A percentile compares a stretch with the other conserved stretches of the same genome.
phyloP scores from a whole-genome alignment of 2,888 invertebrate species.

The Neoitamus cyanurus region DNA sequence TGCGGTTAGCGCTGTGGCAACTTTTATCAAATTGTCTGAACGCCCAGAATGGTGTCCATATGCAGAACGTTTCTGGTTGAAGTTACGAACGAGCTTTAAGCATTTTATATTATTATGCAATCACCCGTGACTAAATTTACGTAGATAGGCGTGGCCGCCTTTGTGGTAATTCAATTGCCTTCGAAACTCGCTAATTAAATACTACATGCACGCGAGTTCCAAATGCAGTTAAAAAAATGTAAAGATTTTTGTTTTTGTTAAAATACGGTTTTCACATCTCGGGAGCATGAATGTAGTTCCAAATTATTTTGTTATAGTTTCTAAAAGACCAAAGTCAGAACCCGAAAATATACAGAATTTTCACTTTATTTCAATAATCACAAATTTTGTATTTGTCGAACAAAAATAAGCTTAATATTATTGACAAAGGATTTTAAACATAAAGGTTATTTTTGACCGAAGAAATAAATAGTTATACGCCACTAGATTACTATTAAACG shows the following conservation, averaged over 20 bases:
- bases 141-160: background rate
- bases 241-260: too few species aligned
- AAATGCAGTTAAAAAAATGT: background rate
- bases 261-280: too few species aligned
- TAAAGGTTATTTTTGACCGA: background rate
- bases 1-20: background rate
- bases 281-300: too few species aligned
- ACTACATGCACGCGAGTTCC: background rate
- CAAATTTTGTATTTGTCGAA: conserved; percentile 28
- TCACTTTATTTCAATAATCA: conserved; percentile 22
- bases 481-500: conserved; percentile 20
- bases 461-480: background rate
- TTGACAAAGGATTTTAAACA: conserved; percentile 21
- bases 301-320: background rate
- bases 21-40: background rate
- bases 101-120: background rate
- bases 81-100: background rate
- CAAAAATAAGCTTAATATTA: conserved; percentile 38
- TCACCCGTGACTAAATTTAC: background rate
- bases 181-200: background rate
- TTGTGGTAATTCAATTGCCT: background rate
- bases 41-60: background rate
- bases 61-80: background rate
- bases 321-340: background rate
- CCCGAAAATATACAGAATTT: conserved; percentile 27